Evolutionary conservation across 2,888 invertebrate genomes (phyloP).

Genomic region (Eupsilia transversa): DNA sequence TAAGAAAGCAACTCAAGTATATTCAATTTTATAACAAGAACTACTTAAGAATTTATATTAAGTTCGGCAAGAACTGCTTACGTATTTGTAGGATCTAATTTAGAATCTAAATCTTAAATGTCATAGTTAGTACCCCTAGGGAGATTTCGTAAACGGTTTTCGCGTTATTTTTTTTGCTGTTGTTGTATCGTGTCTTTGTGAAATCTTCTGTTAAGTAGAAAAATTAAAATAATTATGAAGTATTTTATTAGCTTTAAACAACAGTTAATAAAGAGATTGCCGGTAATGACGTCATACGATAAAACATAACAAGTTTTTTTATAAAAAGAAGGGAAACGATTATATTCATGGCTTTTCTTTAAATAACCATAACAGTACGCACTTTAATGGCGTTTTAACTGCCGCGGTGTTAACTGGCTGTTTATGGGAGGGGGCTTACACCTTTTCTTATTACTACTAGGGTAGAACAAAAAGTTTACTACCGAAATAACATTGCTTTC

Average conservation of each 20-base stretch:
- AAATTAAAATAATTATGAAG: background rate
- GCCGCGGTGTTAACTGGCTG: constrained; percentile 54
- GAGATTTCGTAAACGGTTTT: background rate
- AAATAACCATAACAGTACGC: constrained; percentile 50
- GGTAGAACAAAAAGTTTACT: constrained; percentile 48
- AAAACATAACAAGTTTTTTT: constrained; percentile 36
- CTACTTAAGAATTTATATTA: background rate
- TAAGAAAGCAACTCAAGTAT: constrained; percentile 8
- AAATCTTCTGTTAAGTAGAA: background rate
- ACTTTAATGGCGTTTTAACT: constrained; percentile 62
- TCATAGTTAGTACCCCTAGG: background rate
- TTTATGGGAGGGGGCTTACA: constrained; percentile 57
- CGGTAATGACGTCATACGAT: constrained; percentile 31
- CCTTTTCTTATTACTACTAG: constrained; percentile 44
- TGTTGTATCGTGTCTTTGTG: background rate
- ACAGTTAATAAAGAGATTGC: constrained; percentile 26
- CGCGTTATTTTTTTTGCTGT: background rate
- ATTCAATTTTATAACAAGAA: background rate
- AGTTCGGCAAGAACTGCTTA: background rate
- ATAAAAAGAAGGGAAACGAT: constrained; percentile 42
- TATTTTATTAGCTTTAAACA: constrained; percentile 20
- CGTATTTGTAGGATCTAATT: background rate
- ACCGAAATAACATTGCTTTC: constrained; percentile 30
- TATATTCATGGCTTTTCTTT: constrained; percentile 54
- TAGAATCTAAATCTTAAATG: constrained; percentile 4